These are phyloP conservation scores for Apamea sordens DNA, from an alignment of 2,888 invertebrate genomes.

Conservation along the genomic window DNA sequence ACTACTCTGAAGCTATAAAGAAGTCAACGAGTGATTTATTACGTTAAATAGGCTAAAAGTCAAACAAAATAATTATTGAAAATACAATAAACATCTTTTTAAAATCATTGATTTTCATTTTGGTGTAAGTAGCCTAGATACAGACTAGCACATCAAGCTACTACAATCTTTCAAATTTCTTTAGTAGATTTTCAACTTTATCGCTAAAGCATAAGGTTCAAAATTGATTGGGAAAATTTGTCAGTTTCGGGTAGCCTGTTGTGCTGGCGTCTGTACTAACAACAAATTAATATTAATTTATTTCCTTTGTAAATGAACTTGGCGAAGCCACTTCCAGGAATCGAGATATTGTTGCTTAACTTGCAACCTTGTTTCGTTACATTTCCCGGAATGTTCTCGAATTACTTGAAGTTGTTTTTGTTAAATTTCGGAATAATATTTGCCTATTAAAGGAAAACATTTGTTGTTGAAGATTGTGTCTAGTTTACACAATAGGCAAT, in stretches of 20 bases:
- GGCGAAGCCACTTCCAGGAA: conserved; percentile 11
- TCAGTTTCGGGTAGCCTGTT: too few relatives aligned
- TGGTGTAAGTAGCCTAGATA: not conserved
- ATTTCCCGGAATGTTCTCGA: conserved; percentile 22
- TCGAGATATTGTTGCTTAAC: conserved; percentile 3
- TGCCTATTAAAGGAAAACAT: conserved; percentile 8
- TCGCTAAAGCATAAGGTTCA: too few relatives aligned
- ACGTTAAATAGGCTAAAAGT: not conserved
- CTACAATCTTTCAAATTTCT: too few relatives aligned
- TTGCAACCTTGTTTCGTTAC: not conserved
- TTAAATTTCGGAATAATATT: conserved; percentile 8
- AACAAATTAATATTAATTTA: conserved; percentile 28
- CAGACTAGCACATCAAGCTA: too few relatives aligned
- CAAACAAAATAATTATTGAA: conserved; percentile 2
- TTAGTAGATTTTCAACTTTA: too few relatives aligned
- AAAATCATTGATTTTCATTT: not conserved
- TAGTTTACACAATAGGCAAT: not conserved
- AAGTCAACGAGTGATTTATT: not conserved
- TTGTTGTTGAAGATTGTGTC: not conserved
- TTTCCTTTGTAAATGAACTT: conserved; percentile 23
- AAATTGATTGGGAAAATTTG: too few relatives aligned
- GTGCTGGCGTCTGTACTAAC: not conserved
- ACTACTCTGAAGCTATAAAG: too few relatives aligned
- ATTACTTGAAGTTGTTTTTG: not conserved
- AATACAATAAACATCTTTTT: conserved; percentile 6